Conservation (phyloP, 2,797 vertebrate genomes). For the Hylomyscus alleni region DNA sequence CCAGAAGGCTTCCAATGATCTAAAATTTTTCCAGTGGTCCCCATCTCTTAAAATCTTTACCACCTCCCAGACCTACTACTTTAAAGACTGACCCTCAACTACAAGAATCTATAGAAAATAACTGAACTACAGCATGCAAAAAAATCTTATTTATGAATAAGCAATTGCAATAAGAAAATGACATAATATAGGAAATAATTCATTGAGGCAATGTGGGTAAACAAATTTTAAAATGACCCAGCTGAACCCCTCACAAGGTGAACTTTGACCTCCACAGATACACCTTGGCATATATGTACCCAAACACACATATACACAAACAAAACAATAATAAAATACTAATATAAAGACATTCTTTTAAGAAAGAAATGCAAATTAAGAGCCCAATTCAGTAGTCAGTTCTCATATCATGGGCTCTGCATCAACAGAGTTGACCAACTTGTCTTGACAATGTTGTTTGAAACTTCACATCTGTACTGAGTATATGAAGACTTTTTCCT, state of each 20-base stretch:
- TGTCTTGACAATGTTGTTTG: neutral
- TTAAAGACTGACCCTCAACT: neutral
- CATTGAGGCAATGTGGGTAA: neutral
- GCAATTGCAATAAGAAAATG: neutral
- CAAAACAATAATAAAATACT: neutral
- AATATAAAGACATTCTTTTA: neutral
- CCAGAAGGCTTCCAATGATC: neutral
- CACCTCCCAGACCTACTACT: neutral
- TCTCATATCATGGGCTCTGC: neutral
- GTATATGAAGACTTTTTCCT: neutral
- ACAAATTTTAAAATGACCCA: conserved; percentile 32
- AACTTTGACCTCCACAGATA: neutral
- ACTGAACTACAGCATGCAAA: neutral
- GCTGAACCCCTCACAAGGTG: neutral
- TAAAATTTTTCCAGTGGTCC: neutral
- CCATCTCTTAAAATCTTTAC: neutral
- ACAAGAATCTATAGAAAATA: neutral
- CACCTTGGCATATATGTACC: neutral
- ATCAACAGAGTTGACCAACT: neutral
- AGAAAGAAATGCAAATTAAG: conserved; percentile 52
- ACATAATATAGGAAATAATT: conserved; percentile 33
- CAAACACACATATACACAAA: neutral
- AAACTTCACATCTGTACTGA: neutral
- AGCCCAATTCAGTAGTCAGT: neutral
- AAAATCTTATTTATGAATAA: conserved; percentile 53